These are phyloP conservation scores for Empis livida DNA, from an alignment of 2,888 invertebrate species.

Conservation along the genomic window DNA sequence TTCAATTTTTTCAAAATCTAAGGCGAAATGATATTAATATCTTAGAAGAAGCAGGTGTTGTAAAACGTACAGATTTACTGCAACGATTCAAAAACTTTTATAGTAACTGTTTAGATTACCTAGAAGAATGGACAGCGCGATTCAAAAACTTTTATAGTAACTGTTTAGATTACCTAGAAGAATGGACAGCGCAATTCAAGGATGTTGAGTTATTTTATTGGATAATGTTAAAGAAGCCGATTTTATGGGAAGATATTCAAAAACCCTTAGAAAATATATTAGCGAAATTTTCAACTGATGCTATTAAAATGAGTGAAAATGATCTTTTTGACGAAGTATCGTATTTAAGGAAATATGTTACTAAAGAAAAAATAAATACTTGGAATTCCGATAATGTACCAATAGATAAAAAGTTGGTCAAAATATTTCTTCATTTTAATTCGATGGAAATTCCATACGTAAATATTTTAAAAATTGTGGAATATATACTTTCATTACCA, in stretches of 20 bases:
- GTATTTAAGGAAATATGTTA: background rate
- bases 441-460: background rate
- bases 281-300: background rate
- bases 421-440: background rate
- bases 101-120: background rate
- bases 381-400: background rate
- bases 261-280: background rate
- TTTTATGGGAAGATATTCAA: background rate
- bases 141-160: background rate
- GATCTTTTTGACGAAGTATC: background rate
- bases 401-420: background rate
- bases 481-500: no score
- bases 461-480: background rate
- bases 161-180: background rate
- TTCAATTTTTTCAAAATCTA: no score
- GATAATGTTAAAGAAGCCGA: background rate
- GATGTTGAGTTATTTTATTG: background rate
- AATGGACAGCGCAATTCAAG: background rate
- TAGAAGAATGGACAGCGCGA: background rate
- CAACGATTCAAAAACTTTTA: background rate
- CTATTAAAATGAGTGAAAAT: background rate
- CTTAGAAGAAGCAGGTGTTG: background rate
- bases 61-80: background rate
- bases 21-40: background rate
- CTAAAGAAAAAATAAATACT: background rate